Percentiles rank a stretch among this genome's conserved stretches.
phyloP scores from a whole-genome alignment of 2,888 invertebrate genomes.

The Torymus auratus region DNA sequence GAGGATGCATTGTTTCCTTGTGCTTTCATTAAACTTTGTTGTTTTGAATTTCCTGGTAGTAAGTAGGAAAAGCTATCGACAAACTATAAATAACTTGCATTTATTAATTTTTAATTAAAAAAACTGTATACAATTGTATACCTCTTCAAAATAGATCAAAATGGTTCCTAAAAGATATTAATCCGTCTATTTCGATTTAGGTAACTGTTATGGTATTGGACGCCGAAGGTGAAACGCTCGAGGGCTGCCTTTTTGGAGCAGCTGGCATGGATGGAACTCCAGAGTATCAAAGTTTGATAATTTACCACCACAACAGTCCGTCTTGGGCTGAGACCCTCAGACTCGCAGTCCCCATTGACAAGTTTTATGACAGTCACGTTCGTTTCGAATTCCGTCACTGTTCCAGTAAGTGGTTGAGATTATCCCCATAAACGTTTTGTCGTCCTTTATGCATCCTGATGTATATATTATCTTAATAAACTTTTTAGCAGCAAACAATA shows the following conservation, averaged over 20 bases:
- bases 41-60: no score
- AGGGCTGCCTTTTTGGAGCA: constrained; percentile 90
- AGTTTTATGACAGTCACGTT: constrained; percentile 93
- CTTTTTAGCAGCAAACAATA: no score
- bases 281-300: constrained; percentile 90
- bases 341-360: constrained; percentile 93
- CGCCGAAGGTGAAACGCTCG: constrained; percentile 82
- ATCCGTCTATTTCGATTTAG: constrained; percentile 59
- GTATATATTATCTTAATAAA: no score
- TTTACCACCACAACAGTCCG: constrained; percentile 96
- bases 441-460: no score
- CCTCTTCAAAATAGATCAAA: no score
- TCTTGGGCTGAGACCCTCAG: constrained; percentile 94
- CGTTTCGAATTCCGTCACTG: constrained; percentile 95
- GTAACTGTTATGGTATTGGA: constrained; percentile 90
- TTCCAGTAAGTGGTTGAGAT: constrained; percentile 84
- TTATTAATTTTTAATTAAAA: no score
- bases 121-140: no score
- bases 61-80: no score
- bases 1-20: no score
- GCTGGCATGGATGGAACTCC: constrained; percentile 87
- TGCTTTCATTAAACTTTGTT: no score
- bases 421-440: neutral
- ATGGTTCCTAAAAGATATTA: neutral
- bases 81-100: no score